Conservation (phyloP, 1,140 invertebrate genomes). For the Homarus americanus region DNA sequence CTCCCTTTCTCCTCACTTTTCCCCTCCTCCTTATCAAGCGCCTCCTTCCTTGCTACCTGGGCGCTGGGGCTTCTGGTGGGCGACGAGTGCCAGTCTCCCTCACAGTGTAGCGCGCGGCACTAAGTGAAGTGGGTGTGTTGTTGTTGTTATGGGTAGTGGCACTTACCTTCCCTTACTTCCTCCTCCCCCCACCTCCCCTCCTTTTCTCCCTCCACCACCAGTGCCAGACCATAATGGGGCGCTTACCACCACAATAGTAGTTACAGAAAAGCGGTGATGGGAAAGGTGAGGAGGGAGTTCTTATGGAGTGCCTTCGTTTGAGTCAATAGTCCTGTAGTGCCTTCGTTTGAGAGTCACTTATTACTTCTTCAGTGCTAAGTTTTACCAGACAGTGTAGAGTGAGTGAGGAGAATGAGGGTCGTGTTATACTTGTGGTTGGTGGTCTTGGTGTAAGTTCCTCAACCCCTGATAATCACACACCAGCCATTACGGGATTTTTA, state of each 20-base stretch:
- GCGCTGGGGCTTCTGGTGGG: neutral
- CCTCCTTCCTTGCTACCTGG: neutral
- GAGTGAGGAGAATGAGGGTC: no score
- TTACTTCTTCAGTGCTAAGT: no score
- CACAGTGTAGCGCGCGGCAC: neutral
- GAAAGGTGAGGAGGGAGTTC: neutral
- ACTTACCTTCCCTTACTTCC: neutral
- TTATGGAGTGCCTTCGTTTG: no score
- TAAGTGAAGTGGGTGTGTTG: slow-evolving; percentile 5
- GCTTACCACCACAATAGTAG: neutral
- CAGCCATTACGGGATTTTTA: no score
- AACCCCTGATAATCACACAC: no score
- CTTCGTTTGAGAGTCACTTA: no score
- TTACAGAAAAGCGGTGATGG: no score
- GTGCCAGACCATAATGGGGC: neutral
- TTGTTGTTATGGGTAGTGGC: neutral
- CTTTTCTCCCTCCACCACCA: neutral
- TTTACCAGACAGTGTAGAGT: no score
- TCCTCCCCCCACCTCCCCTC: neutral
- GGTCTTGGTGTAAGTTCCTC: no score
- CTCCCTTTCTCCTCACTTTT: neutral
- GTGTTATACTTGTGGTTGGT: no score
- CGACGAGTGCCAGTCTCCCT: neutral
- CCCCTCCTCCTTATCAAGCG: neutral
- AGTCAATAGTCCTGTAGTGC: no score